Evolutionary conservation across 2,797 vertebrate genomes (phyloP).

Genomic region (Tarsius wallacei): DNA sequence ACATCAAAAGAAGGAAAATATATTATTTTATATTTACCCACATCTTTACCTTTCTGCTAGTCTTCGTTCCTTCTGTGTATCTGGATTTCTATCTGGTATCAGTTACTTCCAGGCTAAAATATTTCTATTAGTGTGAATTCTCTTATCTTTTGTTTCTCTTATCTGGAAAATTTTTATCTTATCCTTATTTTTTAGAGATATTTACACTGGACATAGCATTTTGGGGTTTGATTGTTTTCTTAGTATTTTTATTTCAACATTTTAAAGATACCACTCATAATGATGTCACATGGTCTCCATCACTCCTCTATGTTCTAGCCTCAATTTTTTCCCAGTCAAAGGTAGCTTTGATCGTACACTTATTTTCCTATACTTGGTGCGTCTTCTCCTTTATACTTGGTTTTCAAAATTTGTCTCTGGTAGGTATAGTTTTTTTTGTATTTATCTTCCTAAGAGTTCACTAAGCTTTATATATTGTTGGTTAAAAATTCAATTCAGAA

Average conservation of each 20-base stretch:
- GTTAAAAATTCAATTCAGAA: constrained; percentile 55
- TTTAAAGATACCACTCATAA: background rate
- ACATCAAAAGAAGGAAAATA: background rate
- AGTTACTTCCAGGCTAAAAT: background rate
- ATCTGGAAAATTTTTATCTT: background rate
- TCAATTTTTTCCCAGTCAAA: background rate
- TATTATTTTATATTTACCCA: background rate
- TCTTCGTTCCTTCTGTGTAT: background rate
- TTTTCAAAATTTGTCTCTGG: background rate
- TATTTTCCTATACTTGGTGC: background rate
- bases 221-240: background rate
- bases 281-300: background rate
- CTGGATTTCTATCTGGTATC: background rate
- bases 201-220: background rate
- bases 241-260: background rate
- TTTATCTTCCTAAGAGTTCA: background rate
- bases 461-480: background rate
- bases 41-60: background rate
- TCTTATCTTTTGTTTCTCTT: background rate
- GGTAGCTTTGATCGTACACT: background rate
- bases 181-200: background rate
- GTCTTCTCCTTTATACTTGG: background rate
- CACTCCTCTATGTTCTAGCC: background rate
- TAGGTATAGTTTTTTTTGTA: background rate
- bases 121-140: background rate